These are phyloP conservation scores for Caenorhabditis inopinata DNA, from an alignment of 1,140 invertebrate species.

Conservation along the genomic window DNA sequence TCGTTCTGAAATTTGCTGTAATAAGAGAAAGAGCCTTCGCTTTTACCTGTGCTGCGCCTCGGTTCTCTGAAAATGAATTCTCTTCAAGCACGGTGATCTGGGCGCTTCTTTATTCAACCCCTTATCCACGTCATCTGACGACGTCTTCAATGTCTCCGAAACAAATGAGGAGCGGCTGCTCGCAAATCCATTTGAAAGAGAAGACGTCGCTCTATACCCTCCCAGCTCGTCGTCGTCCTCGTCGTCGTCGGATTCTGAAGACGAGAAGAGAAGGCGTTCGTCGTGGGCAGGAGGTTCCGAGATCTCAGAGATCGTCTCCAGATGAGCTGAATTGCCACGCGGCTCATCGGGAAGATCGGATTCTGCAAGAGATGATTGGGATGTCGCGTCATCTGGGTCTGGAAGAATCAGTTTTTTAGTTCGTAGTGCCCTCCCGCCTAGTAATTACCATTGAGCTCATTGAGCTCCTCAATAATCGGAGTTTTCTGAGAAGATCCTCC, in stretches of 20 bases:
- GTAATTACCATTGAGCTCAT: too few relatives aligned
- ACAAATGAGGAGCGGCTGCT: slow-evolving; percentile 34
- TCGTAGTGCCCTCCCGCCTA: too few relatives aligned
- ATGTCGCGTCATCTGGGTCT: slow-evolving; percentile 31
- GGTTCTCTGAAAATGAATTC: slow-evolving; percentile 44
- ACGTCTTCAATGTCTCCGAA: slow-evolving; percentile 32
- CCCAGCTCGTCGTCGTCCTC: not conserved
- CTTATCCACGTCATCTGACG: slow-evolving; percentile 30
- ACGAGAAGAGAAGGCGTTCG: slow-evolving; percentile 30
- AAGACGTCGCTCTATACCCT: not conserved
- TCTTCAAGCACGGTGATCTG: slow-evolving; percentile 41
- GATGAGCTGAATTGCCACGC: not conserved
- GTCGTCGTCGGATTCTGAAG: slow-evolving; percentile 34
- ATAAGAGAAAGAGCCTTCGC: too few relatives aligned
- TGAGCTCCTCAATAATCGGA: slow-evolving; percentile 41
- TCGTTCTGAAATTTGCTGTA: not conserved
- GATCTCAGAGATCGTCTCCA: slow-evolving; percentile 13
- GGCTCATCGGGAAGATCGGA: not conserved
- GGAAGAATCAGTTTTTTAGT: not conserved
- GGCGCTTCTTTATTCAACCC: slow-evolving; percentile 35
- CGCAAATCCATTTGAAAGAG: not conserved
- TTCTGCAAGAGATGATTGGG: slow-evolving; percentile 33
- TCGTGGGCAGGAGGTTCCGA: not conserved
- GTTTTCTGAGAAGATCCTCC: slow-evolving; percentile 33
- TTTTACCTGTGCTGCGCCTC: slow-evolving; percentile 34